Percentiles rank a stretch among this genome's conserved stretches.
Conservation (phyloP, 2,113 vertebrate species). For the Cyanoderma ruficeps region DNA sequence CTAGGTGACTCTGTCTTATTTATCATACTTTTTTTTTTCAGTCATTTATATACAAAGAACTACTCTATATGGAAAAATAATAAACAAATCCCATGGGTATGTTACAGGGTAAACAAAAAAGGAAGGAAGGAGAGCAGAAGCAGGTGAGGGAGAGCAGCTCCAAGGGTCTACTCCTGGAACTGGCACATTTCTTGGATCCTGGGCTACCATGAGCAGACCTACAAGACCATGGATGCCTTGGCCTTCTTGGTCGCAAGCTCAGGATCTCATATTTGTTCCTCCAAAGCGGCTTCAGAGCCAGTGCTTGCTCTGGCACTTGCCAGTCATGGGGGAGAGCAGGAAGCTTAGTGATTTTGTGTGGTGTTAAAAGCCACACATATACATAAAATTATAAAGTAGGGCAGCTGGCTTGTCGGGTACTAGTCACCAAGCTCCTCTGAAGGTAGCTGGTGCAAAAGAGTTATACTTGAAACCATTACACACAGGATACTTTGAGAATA, state of each 20-base stretch:
- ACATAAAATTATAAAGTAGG: not conserved
- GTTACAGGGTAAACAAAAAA: slow-evolving; percentile 56
- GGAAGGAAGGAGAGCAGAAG: not conserved
- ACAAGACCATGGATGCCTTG: not conserved
- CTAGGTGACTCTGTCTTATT: slow-evolving; percentile 80
- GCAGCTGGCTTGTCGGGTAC: not conserved
- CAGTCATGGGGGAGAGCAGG: not conserved
- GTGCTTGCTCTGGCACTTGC: not conserved
- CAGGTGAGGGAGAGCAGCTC: not conserved
- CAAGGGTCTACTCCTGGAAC: not conserved
- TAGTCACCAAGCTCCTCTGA: not conserved
- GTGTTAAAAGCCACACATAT: not conserved
- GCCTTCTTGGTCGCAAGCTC: not conserved
- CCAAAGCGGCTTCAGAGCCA: not conserved
- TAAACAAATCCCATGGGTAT: slow-evolving; percentile 64
- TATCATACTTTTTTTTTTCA: slow-evolving; percentile 72
- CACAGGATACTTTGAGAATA: slow-evolving; percentile 22
- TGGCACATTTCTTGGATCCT: not conserved
- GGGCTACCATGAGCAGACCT: not conserved
- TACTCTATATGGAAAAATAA: slow-evolving; percentile 73
- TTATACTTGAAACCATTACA: not conserved
- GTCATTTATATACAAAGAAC: slow-evolving; percentile 82
- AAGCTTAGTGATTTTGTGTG: slow-evolving; percentile 12
- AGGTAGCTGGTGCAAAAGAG: slow-evolving; percentile 13
- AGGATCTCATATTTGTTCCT: not conserved